Percentiles rank a stretch among this genome's conserved stretches.
phyloP scores from a whole-genome alignment of 2,113 vertebrate species.

The Neoarius graeffei region DNA sequence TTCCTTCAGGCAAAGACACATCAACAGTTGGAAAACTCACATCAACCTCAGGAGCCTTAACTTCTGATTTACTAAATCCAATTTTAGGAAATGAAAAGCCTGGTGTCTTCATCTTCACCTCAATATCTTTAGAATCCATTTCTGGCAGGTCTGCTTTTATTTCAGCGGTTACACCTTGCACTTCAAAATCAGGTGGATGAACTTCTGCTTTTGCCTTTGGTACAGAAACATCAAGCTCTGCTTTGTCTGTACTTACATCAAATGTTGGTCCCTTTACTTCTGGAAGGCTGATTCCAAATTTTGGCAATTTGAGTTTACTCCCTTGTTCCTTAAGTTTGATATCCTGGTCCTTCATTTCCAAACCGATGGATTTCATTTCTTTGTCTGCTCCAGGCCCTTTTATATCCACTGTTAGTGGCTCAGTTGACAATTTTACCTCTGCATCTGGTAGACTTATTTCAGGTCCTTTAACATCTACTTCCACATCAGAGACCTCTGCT shows the following conservation, averaged over 20 bases:
- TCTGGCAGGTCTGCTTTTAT: background rate
- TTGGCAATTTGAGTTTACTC: conserved; percentile 19
- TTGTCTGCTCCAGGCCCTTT: conserved; percentile 4
- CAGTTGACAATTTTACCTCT: background rate
- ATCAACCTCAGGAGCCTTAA: conserved; percentile 18
- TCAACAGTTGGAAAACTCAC: conserved; percentile 18
- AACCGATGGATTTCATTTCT: background rate
- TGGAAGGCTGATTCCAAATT: conserved; percentile 29
- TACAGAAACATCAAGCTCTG: too few species aligned
- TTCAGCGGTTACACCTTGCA: background rate
- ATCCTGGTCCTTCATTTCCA: background rate
- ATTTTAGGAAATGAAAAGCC: conserved; percentile 30
- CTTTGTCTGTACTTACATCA: background rate
- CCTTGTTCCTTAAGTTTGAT: background rate
- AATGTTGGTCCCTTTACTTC: conserved; percentile 45
- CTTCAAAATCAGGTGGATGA: conserved; percentile 5
- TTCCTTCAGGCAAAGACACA: conserved; percentile 13
- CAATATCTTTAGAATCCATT: conserved; percentile 28
- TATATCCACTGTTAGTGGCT: background rate
- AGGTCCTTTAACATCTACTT: background rate
- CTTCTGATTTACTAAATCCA: conserved; percentile 15
- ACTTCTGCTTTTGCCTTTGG: background rate
- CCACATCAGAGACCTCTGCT: background rate
- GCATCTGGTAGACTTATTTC: conserved; percentile 7
- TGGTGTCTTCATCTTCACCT: conserved; percentile 35